Evolutionary conservation across 1,140 invertebrate species (phyloP).

Genomic region (Probaryconus sp.): DNA sequence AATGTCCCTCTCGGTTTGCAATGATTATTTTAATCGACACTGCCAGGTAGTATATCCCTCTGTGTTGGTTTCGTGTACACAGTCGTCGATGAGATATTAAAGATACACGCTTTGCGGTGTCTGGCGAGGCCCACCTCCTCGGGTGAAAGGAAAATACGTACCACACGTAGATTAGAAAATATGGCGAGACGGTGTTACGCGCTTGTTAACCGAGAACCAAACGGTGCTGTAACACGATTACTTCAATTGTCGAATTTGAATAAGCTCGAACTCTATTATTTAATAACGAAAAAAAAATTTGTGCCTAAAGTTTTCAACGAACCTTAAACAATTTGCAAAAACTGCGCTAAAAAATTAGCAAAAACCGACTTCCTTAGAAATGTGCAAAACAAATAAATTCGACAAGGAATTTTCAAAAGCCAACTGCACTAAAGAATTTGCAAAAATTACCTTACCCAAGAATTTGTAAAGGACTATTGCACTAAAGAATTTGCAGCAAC

Average conservation of each 20-base stretch:
- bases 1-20: conserved; percentile 63
- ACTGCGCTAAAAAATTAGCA: no score
- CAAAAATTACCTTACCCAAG: no score
- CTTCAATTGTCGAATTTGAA: conserved; percentile 16
- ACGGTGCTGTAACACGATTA: conserved; percentile 32
- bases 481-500: no score
- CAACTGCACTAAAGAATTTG: no score
- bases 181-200: conserved; percentile 33
- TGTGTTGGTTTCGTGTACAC: conserved; percentile 22
- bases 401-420: no score
- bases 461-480: no score
- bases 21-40: conserved; percentile 72
- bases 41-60: conserved; percentile 52
- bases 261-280: background rate
- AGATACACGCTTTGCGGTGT: conserved; percentile 66
- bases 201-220: conserved; percentile 42
- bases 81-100: conserved; percentile 67
- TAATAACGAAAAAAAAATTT: no score
- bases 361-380: no score
- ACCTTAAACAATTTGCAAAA: no score
- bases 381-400: no score
- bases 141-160: conserved; percentile 76
- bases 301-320: no score
- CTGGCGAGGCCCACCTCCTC: conserved; percentile 64
- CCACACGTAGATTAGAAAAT: conserved; percentile 37